phyloP scores from a whole-genome alignment of 2,888 invertebrate species.

The Leuctra nigra region DNA sequence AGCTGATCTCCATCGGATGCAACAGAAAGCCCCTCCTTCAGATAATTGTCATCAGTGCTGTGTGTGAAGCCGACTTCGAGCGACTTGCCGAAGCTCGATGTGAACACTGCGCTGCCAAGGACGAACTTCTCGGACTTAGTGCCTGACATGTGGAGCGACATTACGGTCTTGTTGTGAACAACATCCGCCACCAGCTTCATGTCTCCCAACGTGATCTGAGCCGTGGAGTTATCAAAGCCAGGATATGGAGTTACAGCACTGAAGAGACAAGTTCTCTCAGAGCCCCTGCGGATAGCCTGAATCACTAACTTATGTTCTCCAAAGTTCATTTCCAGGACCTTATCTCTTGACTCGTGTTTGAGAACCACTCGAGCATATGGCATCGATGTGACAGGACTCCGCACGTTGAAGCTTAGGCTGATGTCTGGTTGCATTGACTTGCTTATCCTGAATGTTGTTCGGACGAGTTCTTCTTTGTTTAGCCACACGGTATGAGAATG shows the following conservation, averaged over 20 bases:
- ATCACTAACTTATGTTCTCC: conserved; percentile 4
- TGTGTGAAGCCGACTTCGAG: conserved; percentile 14
- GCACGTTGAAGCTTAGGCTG: background rate
- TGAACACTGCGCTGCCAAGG: conserved; percentile 12
- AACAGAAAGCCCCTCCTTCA: conserved; percentile 11
- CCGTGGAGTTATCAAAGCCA: conserved; percentile 24
- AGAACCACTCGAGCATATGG: background rate
- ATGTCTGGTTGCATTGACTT: too few relatives aligned
- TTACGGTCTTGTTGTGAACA: conserved; percentile 15
- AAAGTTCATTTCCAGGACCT: conserved; percentile 13
- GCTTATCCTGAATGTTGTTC: too few relatives aligned
- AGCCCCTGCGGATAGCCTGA: conserved; percentile 10
- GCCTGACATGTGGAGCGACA: conserved; percentile 7
- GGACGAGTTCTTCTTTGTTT: too few relatives aligned
- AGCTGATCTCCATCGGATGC: conserved; percentile 15
- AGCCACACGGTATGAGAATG: background rate
- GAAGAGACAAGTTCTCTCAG: conserved; percentile 2
- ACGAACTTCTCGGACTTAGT: conserved; percentile 11
- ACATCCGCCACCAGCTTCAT: conserved; percentile 7
- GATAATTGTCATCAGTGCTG: conserved; percentile 7
- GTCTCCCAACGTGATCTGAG: background rate
- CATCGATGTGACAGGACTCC: background rate
- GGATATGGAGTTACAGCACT: conserved; percentile 24
- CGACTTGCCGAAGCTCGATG: conserved; percentile 17
- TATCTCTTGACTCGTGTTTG: background rate